Percentiles rank a stretch among this genome's conserved stretches.
These are phyloP conservation scores for Macrosteles quadrilineatus DNA, from an alignment of 1,140 invertebrate species.

Conservation along the genomic window DNA sequence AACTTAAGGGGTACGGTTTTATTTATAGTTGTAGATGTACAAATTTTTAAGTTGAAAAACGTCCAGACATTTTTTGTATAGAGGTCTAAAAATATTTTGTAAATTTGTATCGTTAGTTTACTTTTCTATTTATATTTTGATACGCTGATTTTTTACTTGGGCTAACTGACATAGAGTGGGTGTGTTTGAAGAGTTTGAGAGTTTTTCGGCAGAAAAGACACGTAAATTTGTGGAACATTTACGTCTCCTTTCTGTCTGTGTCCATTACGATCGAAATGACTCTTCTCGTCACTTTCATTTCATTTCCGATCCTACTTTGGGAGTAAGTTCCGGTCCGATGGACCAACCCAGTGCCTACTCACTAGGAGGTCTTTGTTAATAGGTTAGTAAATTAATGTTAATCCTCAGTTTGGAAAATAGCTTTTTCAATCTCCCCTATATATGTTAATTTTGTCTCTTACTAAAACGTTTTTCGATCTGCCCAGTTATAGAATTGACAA, in stretches of 20 bases:
- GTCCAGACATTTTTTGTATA: neutral
- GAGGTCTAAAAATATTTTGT: constrained; percentile 12
- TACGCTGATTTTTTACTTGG: neutral
- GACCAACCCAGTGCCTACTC: constrained; percentile 8
- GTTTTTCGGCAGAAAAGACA: neutral
- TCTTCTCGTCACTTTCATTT: neutral
- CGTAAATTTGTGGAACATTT: constrained; percentile 17
- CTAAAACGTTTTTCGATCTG: no score
- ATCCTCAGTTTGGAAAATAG: neutral
- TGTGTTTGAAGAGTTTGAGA: neutral
- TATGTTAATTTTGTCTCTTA: no score
- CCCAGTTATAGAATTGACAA: no score
- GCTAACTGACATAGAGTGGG: neutral
- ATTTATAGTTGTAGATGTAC: constrained; percentile 6
- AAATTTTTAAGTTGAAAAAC: neutral
- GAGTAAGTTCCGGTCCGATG: constrained; percentile 3
- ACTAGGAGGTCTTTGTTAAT: constrained; percentile 8
- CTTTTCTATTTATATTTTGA: constrained; percentile 25
- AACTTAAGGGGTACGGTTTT: constrained; percentile 6
- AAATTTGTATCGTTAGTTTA: constrained; percentile 16
- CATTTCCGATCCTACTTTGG: constrained; percentile 21
- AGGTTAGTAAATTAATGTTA: constrained; percentile 13
- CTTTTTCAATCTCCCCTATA: no score
- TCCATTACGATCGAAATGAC: constrained; percentile 5
- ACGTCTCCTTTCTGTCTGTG: neutral